Percentiles rank a stretch among this genome's conserved stretches.
Conservation (phyloP, 2,113 vertebrate species). For the Pampusana beccarii region DNA sequence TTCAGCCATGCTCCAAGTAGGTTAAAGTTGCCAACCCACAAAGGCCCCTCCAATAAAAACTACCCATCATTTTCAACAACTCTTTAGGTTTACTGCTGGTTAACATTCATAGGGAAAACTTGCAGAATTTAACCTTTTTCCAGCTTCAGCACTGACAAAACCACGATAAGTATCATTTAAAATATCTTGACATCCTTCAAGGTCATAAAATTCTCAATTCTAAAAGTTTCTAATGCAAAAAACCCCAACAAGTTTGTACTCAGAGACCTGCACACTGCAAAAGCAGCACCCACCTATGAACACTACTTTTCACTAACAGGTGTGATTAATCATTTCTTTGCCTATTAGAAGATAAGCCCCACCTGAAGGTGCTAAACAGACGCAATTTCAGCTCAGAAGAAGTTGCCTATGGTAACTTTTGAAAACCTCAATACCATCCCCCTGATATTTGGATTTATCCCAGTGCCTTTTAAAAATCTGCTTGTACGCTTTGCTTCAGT, state of each 20-base stretch:
- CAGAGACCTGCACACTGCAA: fast-evolving
- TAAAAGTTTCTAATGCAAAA: neutral
- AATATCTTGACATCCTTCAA: neutral
- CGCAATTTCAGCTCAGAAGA: neutral
- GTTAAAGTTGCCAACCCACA: neutral
- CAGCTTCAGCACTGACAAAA: neutral
- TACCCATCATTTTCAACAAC: neutral
- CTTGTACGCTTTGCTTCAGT: neutral
- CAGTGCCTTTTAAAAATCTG: neutral
- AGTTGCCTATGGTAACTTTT: fast-evolving
- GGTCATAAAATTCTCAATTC: neutral
- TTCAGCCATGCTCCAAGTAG: fast-evolving
- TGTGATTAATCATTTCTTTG: neutral
- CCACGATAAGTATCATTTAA: neutral
- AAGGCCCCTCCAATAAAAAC: neutral
- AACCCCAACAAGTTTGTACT: neutral
- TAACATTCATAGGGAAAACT: neutral
- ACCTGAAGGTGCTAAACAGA: neutral
- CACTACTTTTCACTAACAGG: fast-evolving
- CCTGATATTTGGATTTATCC: neutral
- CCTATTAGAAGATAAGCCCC: neutral
- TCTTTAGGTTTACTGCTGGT: neutral
- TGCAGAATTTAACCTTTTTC: neutral
- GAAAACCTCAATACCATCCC: neutral
- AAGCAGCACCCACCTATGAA: too few species aligned